These are phyloP conservation scores for Dasypolia templi DNA, from an alignment of 2,888 invertebrate species.

Conservation along the genomic window DNA sequence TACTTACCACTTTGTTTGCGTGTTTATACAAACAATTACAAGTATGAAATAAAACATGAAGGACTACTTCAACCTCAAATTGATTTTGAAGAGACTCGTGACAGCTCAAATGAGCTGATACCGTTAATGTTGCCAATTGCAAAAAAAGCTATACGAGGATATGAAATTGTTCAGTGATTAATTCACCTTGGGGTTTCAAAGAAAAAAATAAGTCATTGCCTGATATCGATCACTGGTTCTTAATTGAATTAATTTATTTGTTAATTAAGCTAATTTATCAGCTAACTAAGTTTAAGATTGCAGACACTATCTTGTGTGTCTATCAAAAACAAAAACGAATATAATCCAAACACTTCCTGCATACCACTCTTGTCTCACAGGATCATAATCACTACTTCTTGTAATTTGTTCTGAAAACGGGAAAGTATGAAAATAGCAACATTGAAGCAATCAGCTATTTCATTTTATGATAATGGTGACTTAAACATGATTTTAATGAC, in stretches of 20 bases:
- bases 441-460: slow-evolving; percentile 22
- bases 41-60: slow-evolving; percentile 66
- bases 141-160: slow-evolving; percentile 28
- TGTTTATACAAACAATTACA: slow-evolving; percentile 79
- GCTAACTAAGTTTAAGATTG: too few species aligned
- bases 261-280: slow-evolving; percentile 35
- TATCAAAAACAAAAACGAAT: too few species aligned
- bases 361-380: not conserved
- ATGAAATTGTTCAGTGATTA: slow-evolving; percentile 12
- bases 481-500: slow-evolving; percentile 38
- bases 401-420: slow-evolving; percentile 37
- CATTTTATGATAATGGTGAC: slow-evolving; percentile 47
- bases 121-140: slow-evolving; percentile 67
- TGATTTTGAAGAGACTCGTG: slow-evolving; percentile 60
- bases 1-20: slow-evolving; percentile 75
- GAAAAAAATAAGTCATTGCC: not conserved
- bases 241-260: slow-evolving; percentile 4
- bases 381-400: not conserved
- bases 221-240: slow-evolving; percentile 1
- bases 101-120: slow-evolving; percentile 59
- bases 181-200: slow-evolving; percentile 17
- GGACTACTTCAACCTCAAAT: slow-evolving; percentile 61
- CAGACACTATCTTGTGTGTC: too few species aligned
- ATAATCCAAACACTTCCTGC: slow-evolving; percentile 6
- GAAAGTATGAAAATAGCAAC: slow-evolving; percentile 36